These are phyloP conservation scores for Nomada fucata DNA, from an alignment of 2,888 invertebrate species.

Conservation along the genomic window DNA sequence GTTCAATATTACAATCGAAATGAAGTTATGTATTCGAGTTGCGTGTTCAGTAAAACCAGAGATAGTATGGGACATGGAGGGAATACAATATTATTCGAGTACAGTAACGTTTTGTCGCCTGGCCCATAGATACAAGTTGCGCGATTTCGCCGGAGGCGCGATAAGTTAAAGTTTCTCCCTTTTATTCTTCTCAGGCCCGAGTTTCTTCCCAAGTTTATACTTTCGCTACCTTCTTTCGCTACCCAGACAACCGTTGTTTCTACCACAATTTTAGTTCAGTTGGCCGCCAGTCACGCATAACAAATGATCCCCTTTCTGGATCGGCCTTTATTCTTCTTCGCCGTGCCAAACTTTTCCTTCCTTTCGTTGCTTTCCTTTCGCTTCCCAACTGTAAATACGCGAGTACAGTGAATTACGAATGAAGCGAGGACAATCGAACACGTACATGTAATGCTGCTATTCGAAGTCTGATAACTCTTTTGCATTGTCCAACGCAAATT, in stretches of 20 bases:
- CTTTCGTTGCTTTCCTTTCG: slow-evolving; percentile 11
- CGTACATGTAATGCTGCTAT: background rate
- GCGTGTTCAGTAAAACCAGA: slow-evolving; percentile 44
- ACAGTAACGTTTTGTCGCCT: slow-evolving; percentile 69
- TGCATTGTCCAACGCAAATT: too few relatives aligned
- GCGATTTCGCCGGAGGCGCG: slow-evolving; percentile 72
- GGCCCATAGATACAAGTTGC: slow-evolving; percentile 66
- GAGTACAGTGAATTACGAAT: slow-evolving; percentile 60
- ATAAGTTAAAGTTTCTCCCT: slow-evolving; percentile 76
- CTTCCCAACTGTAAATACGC: slow-evolving; percentile 55
- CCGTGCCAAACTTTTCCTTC: slow-evolving; percentile 1
- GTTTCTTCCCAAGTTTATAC: slow-evolving; percentile 75
- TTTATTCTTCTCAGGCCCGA: slow-evolving; percentile 68
- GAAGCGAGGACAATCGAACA: slow-evolving; percentile 24
- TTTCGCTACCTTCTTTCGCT: slow-evolving; percentile 67
- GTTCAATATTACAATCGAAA: slow-evolving; percentile 60
- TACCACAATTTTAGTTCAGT: slow-evolving; percentile 77
- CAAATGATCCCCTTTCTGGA: slow-evolving; percentile 70
- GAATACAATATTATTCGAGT: slow-evolving; percentile 66
- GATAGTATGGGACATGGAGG: background rate
- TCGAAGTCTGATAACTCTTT: too few relatives aligned
- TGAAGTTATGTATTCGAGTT: slow-evolving; percentile 64
- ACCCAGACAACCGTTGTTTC: slow-evolving; percentile 70
- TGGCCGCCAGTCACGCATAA: slow-evolving; percentile 79
- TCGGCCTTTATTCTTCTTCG: background rate